phyloP scores from a whole-genome alignment of 2,888 invertebrate species.

The Pristionchus fissidentatus region DNA sequence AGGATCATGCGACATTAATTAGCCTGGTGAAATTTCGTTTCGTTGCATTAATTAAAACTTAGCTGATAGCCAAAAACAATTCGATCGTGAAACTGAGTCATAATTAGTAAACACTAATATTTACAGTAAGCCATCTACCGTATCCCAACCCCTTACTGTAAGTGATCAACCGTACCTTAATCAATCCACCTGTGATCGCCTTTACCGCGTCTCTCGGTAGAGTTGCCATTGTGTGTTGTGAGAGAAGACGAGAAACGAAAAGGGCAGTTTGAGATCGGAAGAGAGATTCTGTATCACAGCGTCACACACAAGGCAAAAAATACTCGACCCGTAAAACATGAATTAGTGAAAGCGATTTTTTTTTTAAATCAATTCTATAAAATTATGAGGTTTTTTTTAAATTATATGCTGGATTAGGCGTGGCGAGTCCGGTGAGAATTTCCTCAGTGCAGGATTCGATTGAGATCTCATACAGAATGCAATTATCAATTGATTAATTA shows the following conservation, averaged over 20 bases:
- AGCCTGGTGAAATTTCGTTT: no score
- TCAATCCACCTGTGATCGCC: constrained; percentile 16
- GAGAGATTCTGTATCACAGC: no score
- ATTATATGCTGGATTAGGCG: constrained; percentile 46
- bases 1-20: no score
- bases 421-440: constrained; percentile 25
- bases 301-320: constrained; percentile 85
- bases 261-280: constrained; percentile 75
- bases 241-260: constrained; percentile 55
- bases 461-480: neutral
- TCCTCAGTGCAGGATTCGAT: constrained; percentile 34
- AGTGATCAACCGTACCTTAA: constrained; percentile 50
- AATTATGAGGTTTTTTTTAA: no score
- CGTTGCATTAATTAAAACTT: no score
- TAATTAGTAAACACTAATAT: neutral
- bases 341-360: no score
- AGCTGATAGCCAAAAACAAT: no score
- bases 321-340: no score
- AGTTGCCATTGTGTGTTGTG: constrained; percentile 45
- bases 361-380: no score
- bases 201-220: constrained; percentile 47
- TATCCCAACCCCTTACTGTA: no score
- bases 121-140: no score
- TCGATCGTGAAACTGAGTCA: neutral
- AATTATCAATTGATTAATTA: no score